Base-by-base conservation (phyloP, 2,797 vertebrate species). In the Poeciliopsis gracilis region DNA sequence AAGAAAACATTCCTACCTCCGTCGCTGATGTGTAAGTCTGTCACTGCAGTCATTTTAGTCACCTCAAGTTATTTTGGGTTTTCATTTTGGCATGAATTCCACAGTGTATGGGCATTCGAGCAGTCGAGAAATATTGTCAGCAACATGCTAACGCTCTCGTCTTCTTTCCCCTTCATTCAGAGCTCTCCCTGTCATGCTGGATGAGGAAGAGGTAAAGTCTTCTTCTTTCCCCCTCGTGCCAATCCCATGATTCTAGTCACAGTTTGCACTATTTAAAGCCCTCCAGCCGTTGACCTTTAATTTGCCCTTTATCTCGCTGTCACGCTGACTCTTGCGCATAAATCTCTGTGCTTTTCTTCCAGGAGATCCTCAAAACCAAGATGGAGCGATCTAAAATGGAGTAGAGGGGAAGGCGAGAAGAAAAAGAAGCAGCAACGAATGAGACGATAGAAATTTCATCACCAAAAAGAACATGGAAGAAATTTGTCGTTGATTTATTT, bases 351-450 rank as follows among this genome's bases (percentile, higher is more conserved):
- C 73, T 25, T 66, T 67, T 77, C 72, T 82, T 78, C 10, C 77
- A 99, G 98, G 98, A 99, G 94, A 96, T 98, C 91, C 96, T 98
- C 93, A 99, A 98, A 93, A 97, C 97, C 86, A 97, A 98, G 91
- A 96, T 99, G 73, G 98, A 99, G 95, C 96, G 97, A 82, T 99
- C 98, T 76, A 99, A 99, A 94, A 99, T 99, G 98, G 98, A 99
- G 89, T 99, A 92, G 87, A 74, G 41, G 15, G 2, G 28, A 76
- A 70, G 9, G 38, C 10, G 0, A 70, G 41, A 51, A 25, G 30
- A 36, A 71, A 84, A 83, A 69, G 74, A 89, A 79, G 86, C 86
- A 80, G 77, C 74, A 23, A 78, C 72, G 72, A 85, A 87, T 81
- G 83, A 72, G 0, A 72, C 83, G 66, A 53, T 72, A 83, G 70